A percentile compares a stretch with the other conserved stretches of the same genome.
phyloP scores from a whole-genome alignment of 2,888 invertebrate species.

The Clanis bilineata region DNA sequence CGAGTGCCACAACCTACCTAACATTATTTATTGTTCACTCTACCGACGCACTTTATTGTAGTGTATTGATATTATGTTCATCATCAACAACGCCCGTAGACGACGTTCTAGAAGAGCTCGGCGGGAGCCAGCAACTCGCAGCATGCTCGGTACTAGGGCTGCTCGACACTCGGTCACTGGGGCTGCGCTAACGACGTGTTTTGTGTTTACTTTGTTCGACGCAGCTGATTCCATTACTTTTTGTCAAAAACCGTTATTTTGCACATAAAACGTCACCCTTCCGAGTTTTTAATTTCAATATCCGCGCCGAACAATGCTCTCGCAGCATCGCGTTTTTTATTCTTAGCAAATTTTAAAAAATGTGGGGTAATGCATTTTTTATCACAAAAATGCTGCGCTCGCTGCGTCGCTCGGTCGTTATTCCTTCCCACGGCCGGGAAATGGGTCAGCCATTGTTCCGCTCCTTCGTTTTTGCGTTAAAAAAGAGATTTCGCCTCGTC shows the following conservation, averaged over 20 bases:
- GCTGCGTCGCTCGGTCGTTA: conserved; percentile 71
- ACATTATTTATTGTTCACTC: no score
- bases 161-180: conserved; percentile 18
- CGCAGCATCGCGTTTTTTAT: conserved; percentile 64
- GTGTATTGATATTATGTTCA: no score
- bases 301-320: conserved; percentile 67
- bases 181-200: conserved; percentile 36
- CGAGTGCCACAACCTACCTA: no score
- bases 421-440: conserved; percentile 81
- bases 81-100: no score
- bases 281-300: conserved; percentile 71
- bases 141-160: no score
- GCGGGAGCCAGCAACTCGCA: no score
- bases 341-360: conserved; percentile 62
- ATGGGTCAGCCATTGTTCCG: conserved; percentile 79
- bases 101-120: no score
- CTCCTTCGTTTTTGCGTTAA: conserved; percentile 73
- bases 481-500: conserved; percentile 66
- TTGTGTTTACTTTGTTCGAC: conserved; percentile 35
- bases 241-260: conserved; percentile 78
- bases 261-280: conserved; percentile 78
- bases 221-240: conserved; percentile 70
- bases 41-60: no score
- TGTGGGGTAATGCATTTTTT: conserved; percentile 82
- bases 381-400: conserved; percentile 60